Conservation (phyloP, 2,797 vertebrate species). For the Crocidura indochinensis region DNA sequence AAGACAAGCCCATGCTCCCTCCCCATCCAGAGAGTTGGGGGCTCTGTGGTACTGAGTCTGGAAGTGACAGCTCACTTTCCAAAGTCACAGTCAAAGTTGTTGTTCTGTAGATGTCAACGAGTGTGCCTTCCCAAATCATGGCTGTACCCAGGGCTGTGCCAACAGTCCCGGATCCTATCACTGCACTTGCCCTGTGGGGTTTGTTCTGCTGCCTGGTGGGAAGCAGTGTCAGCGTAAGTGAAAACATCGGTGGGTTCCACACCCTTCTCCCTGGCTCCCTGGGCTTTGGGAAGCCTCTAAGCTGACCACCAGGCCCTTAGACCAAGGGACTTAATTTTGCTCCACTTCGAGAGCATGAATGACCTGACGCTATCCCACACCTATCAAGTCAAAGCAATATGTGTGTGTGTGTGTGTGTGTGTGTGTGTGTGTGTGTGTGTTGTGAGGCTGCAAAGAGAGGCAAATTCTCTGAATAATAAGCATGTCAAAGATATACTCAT, state of each 20-base stretch:
- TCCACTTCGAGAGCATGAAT: conserved; percentile 29
- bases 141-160: conserved; percentile 97
- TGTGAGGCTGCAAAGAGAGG: too few species aligned
- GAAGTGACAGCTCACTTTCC: too few species aligned
- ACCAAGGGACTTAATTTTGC: conserved; percentile 32
- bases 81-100: conserved; percentile 7
- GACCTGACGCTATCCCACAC: not conserved
- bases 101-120: conserved; percentile 95
- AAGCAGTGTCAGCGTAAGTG: conserved; percentile 95
- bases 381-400: conserved; percentile 1
- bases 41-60: too few species aligned
- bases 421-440: not conserved
- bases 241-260: not conserved
- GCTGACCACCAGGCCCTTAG: too few species aligned
- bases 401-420: not conserved
- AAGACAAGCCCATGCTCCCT: not conserved
- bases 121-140: conserved; percentile 96
- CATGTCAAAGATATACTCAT: conserved; percentile 19
- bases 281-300: too few species aligned
- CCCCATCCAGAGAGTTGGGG: too few species aligned
- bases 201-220: conserved; percentile 94
- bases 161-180: conserved; percentile 97
- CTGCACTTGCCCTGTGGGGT: conserved; percentile 95
- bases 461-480: not conserved
- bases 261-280: not conserved